Percentiles rank a stretch among this genome's conserved stretches.
Evolutionary conservation across 2,888 invertebrate genomes (phyloP).

Genomic region (Congeria kusceri): DNA sequence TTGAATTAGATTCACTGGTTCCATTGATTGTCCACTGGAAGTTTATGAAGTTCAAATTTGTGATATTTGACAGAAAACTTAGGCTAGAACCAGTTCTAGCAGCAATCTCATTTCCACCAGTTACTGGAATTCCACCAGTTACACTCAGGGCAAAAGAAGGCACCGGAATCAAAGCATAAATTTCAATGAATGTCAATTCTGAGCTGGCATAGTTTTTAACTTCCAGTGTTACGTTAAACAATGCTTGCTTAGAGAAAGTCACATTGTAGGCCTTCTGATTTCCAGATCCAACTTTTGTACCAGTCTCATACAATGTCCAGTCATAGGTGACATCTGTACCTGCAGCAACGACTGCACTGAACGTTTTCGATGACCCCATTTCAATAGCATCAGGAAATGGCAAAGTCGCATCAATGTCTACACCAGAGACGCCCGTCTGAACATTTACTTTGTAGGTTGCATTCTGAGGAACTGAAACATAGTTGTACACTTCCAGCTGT

Average conservation of each 20-base stretch:
- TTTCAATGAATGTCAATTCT: conserved; percentile 14
- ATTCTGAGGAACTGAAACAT: conserved; percentile 19
- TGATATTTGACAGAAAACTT: conserved; percentile 23
- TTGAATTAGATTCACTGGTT: not conserved
- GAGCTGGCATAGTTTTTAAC: conserved; percentile 65
- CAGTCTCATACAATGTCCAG: conserved; percentile 52
- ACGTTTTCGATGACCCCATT: conserved; percentile 35
- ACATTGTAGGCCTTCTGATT: conserved; percentile 30
- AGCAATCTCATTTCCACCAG: conserved; percentile 18
- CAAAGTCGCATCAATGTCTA: conserved; percentile 24
- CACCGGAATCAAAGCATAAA: conserved; percentile 58
- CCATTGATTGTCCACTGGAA: conserved; percentile 38
- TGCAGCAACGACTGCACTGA: conserved; percentile 38
- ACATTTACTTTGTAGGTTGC: conserved; percentile 50
- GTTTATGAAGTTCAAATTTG: conserved; percentile 19
- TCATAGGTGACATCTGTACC: conserved; percentile 56
- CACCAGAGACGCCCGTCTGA: conserved; percentile 42
- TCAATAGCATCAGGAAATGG: conserved; percentile 51
- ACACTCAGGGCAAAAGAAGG: conserved; percentile 34
- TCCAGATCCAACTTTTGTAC: conserved; percentile 11
- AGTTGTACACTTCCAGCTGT: conserved; percentile 28
- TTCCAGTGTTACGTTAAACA: conserved; percentile 61
- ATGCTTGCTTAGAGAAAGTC: conserved; percentile 54
- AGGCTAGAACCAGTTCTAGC: conserved; percentile 33
- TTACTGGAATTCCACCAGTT: conserved; percentile 16